Conservation (phyloP, 2,797 vertebrate genomes). For the Loriculus beryllinus region DNA sequence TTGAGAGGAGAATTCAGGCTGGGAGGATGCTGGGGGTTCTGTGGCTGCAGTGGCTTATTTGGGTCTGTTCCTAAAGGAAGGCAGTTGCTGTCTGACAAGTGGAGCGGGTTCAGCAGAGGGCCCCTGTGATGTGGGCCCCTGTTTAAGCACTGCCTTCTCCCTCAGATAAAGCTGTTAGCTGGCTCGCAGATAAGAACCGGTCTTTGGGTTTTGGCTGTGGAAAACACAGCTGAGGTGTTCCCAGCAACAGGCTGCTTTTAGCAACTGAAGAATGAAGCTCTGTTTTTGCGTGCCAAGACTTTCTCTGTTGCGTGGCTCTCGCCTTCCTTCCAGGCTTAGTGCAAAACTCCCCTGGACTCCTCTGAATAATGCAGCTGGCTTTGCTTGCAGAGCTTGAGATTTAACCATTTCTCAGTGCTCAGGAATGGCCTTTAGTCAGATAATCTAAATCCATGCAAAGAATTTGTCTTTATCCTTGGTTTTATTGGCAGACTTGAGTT, state of each 20-base stretch:
- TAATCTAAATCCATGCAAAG: background rate
- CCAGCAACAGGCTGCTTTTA: background rate
- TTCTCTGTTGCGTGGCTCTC: background rate
- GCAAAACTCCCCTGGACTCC: background rate
- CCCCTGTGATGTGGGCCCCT: background rate
- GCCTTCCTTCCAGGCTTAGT: background rate
- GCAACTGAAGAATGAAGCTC: background rate
- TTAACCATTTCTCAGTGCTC: background rate
- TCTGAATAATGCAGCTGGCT: background rate
- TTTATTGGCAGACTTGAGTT: background rate
- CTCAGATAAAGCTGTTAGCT: background rate
- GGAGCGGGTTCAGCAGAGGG: background rate
- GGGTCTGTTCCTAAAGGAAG: background rate
- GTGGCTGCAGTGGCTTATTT: background rate
- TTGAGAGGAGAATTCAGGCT: background rate
- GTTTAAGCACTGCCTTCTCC: background rate
- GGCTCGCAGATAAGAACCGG: background rate
- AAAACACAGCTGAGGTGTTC: background rate
- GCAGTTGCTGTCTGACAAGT: rapidly evolving
- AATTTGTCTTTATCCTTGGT: background rate
- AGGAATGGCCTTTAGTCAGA: background rate
- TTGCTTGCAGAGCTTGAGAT: background rate
- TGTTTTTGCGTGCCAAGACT: background rate
- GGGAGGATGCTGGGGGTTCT: background rate
- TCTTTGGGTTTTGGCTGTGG: background rate